Evolutionary conservation across 2,113 vertebrate genomes (phyloP), one percentile per base, ranked within the genome.

Genomic region (Ranitomeya imitator): DNA sequence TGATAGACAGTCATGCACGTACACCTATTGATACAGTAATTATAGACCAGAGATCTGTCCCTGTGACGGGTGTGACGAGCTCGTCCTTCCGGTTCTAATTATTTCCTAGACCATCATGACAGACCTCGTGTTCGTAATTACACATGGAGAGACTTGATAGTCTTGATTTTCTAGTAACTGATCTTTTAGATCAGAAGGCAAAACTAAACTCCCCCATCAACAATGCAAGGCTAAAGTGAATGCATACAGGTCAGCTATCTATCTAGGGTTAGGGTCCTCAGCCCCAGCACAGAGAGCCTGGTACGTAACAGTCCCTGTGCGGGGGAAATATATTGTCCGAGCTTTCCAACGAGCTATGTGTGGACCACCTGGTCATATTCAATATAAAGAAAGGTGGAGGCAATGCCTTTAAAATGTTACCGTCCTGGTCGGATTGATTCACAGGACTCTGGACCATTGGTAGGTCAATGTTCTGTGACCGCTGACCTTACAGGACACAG

Each of bases 141-240:
- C 77, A 79, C 54, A n/a, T 21, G n/a, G 21, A 21, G 55, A 79
- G 52, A 79, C 77, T 8, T 13, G 78, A 59, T 80, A 59, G 54
- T 59, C 78, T 60, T 12, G 78, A 59, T 80, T 80, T 60, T 57
- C 78, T 59, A 80, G 78, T 60, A 57, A 80, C 54, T 18, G 78
- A 80, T 0, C 78, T 14, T 31, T 57, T 23, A 55, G 2, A 15
- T 4, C 13, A 7, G 51, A 21, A 11, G 71, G 13, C 23, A 3
- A 26, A 69, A 18, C 67, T 69, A 11, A 23, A 26, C 12, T n/a
- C 67, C 9, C 67, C 67, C 23, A 26, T 26, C 21, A 26, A 26
- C 67, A 69, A 13, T 14, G 23, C 23, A 23, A 69, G 14, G 67
- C 67, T 23, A 37, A 69, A 69, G n/a, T 26, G n/a, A 69, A 13